Conservation (phyloP, 2,888 invertebrate genomes). For the Brachylomia viminalis region DNA sequence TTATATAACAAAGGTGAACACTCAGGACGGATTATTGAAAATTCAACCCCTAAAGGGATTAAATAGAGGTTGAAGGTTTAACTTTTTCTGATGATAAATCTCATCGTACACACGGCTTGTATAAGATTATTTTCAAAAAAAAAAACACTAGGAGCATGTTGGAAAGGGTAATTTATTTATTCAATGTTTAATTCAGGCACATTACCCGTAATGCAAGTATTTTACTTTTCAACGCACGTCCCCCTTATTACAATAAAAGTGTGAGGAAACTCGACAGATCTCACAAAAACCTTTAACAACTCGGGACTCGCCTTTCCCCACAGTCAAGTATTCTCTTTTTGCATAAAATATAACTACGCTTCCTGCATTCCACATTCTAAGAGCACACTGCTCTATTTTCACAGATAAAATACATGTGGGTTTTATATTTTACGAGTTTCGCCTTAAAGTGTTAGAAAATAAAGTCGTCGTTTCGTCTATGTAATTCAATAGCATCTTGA, state of each 20-base stretch:
- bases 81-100: neutral
- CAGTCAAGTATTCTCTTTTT: constrained; percentile 49
- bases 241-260: constrained; percentile 5
- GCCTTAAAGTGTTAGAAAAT: constrained; percentile 48
- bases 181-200: neutral
- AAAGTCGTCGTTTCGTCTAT: constrained; percentile 10
- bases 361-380: constrained; percentile 53
- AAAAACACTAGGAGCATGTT: neutral
- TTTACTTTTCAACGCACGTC: neutral
- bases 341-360: constrained; percentile 61
- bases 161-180: neutral
- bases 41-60: neutral
- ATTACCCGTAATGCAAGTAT: neutral
- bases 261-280: constrained; percentile 15
- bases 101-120: neutral
- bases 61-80: neutral
- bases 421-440: constrained; percentile 53
- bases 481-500: constrained; percentile 38
- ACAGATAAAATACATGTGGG: constrained; percentile 58
- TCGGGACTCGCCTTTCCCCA: constrained; percentile 12
- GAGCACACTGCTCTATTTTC: constrained; percentile 47
- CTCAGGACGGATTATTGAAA: neutral
- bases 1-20: neutral
- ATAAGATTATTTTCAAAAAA: neutral
- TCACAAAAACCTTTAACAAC: constrained; percentile 29